Percentiles rank a stretch among this genome's conserved stretches.
phyloP scores from a whole-genome alignment of 2,113 vertebrate genomes.

The Stercorarius parasiticus region DNA sequence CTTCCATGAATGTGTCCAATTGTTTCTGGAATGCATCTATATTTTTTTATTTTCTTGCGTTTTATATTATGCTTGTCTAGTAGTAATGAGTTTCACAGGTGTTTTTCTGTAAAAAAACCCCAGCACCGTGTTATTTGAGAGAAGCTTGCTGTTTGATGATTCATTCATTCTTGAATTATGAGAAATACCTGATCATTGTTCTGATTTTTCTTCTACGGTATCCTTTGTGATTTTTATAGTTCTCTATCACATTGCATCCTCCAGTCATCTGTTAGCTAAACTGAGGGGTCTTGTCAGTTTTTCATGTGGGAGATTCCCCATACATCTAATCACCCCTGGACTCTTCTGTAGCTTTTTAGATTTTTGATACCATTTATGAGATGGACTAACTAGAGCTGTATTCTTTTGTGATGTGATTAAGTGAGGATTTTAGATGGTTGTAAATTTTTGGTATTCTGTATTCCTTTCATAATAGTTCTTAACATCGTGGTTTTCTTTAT shows the following conservation, averaged over 20 bases:
- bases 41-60: not conserved
- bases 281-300: not conserved
- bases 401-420: not conserved
- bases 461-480: not conserved
- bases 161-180: not conserved
- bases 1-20: not conserved
- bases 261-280: not conserved
- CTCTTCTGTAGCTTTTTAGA: not conserved
- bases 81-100: not conserved
- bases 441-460: not conserved
- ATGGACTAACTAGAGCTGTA: not conserved
- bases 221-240: not conserved
- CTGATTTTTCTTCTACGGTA: not conserved
- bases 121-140: not conserved
- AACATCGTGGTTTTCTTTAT: not conserved
- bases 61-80: not conserved
- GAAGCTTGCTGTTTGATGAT: not conserved
- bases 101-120: not conserved
- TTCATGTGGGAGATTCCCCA: not conserved
- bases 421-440: not conserved
- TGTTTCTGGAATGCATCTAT: not conserved
- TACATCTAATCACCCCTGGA: not conserved
- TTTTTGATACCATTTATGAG: not conserved
- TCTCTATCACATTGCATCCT: not conserved
- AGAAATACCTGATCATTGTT: not conserved